Conservation (phyloP, 2,888 invertebrate genomes). For the Dryadula phaetusa region DNA sequence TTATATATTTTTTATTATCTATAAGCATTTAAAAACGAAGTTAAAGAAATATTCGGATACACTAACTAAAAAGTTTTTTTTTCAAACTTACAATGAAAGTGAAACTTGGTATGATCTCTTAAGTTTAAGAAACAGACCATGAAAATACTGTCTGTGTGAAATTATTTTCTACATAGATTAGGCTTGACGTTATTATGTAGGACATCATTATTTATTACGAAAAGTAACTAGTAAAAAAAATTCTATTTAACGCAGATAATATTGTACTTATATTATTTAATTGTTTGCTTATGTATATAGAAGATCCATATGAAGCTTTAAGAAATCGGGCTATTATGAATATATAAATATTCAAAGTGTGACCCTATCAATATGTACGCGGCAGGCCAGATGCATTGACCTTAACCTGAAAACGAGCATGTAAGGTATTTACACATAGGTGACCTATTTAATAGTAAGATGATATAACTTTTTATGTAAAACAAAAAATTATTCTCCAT, state of each 20-base stretch:
- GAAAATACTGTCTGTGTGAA: slow-evolving; percentile 28
- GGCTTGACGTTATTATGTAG: background rate
- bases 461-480: no score
- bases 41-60: background rate
- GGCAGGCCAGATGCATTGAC: slow-evolving; percentile 41
- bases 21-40: no score
- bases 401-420: slow-evolving; percentile 45
- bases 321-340: slow-evolving; percentile 13
- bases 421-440: slow-evolving; percentile 36
- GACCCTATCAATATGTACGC: slow-evolving; percentile 40
- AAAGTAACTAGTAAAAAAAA: background rate
- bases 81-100: background rate
- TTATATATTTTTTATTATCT: no score
- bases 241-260: background rate
- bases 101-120: background rate
- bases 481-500: no score
- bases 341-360: slow-evolving; percentile 36
- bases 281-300: background rate
- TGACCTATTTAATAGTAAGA: no score
- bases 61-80: no score
- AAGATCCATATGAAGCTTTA: background rate
- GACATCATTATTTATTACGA: background rate
- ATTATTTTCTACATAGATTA: background rate
- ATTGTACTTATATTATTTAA: background rate
- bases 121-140: slow-evolving; percentile 37